Conservation (phyloP, 2,113 vertebrate species). For the Labeo rohita region DNA sequence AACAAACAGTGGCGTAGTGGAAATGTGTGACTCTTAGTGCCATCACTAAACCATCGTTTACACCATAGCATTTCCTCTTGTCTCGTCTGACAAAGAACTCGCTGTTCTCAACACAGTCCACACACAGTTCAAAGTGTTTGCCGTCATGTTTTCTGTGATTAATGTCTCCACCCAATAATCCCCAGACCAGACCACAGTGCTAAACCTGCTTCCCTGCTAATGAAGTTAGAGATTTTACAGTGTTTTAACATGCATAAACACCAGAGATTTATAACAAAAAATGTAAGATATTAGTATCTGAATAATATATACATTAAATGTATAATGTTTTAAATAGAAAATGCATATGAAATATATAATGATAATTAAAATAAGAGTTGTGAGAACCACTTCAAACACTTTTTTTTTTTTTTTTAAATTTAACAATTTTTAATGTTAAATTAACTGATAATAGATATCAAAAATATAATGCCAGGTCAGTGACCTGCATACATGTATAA, state of each 20-base stretch:
- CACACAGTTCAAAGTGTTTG: neutral
- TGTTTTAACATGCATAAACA: neutral
- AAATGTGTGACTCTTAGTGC: neutral
- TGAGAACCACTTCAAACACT: neutral
- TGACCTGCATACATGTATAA: neutral
- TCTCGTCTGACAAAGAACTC: neutral
- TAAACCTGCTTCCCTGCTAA: slow-evolving; percentile 11
- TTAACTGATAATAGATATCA: neutral
- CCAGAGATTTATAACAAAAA: neutral
- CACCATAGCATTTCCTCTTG: neutral
- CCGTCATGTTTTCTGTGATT: neutral
- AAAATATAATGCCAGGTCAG: neutral
- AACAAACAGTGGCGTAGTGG: neutral
- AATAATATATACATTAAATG: neutral
- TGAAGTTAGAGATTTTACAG: neutral
- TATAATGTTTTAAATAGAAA: neutral
- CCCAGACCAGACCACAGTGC: neutral
- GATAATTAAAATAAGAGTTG: neutral
- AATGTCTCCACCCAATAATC: neutral
- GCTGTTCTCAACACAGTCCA: neutral
- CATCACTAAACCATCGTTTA: neutral
- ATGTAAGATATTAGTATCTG: neutral
- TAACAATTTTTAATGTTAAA: neutral
- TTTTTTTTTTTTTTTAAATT: neutral
- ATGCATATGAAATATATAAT: neutral